phyloP scores from a whole-genome alignment of 2,888 invertebrate species.

The Trichopria drosophilae region DNA sequence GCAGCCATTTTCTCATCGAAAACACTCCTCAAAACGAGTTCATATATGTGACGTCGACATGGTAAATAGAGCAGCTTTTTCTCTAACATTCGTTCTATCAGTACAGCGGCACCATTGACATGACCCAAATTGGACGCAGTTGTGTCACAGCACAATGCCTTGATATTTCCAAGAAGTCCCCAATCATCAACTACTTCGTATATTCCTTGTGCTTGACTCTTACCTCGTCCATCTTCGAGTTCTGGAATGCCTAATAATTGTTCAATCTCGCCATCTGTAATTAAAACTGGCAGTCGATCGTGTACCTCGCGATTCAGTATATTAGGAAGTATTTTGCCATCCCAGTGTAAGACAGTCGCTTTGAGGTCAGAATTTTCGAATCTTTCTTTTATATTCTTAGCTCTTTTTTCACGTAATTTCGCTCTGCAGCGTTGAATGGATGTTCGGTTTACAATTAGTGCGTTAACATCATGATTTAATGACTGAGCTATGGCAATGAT shows the following conservation, averaged over 20 bases:
- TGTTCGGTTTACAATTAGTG: too few species aligned
- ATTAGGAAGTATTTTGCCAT: slow-evolving; percentile 39
- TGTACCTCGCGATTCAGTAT: slow-evolving; percentile 30
- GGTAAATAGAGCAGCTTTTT: slow-evolving; percentile 35
- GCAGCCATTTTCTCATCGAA: slow-evolving; percentile 35
- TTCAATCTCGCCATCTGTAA: slow-evolving; percentile 33
- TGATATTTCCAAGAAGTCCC: slow-evolving; percentile 34
- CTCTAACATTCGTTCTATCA: slow-evolving; percentile 39
- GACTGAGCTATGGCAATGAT: too few species aligned
- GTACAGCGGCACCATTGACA: slow-evolving; percentile 34
- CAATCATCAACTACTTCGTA: slow-evolving; percentile 33
- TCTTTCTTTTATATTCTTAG: too few species aligned
- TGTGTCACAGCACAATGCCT: slow-evolving; percentile 42
- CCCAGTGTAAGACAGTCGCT: too few species aligned
- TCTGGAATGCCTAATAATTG: slow-evolving; percentile 38
- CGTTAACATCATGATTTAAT: too few species aligned
- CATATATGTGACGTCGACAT: slow-evolving; percentile 42
- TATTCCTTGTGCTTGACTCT: slow-evolving; percentile 30
- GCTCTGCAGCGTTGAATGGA: too few species aligned
- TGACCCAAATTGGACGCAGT: slow-evolving; percentile 40
- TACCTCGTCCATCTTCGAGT: slow-evolving; percentile 30
- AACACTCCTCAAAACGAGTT: slow-evolving; percentile 37
- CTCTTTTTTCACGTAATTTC: too few species aligned
- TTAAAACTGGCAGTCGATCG: slow-evolving; percentile 39
- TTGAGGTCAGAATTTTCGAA: too few species aligned